A percentile compares a stretch with the other conserved stretches of the same genome.
Conservation (phyloP, 2,888 invertebrate species). For the Bruchidius siliquastri region DNA sequence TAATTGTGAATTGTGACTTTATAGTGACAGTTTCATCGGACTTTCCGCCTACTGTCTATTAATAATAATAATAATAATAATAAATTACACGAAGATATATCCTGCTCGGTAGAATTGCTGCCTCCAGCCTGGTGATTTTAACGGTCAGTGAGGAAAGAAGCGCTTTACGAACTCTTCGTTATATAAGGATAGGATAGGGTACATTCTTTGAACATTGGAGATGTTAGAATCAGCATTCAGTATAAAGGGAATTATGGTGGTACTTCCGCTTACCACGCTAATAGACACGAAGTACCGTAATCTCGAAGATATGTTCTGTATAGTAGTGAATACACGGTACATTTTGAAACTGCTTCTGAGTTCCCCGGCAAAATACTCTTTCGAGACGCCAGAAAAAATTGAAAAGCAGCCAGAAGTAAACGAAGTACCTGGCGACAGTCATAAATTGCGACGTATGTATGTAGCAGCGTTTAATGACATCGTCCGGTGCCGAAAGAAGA, state of each 20-base stretch:
- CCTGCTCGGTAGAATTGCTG: background rate
- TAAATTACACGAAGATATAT: background rate
- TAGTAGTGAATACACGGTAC: background rate
- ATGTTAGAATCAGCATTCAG: no score
- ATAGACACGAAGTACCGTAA: no score
- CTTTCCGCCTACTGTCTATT: no score
- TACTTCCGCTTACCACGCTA: no score
- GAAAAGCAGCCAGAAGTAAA: background rate
- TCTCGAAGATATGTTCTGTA: no score
- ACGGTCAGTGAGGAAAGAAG: background rate
- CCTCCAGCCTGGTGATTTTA: background rate
- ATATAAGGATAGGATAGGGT: no score
- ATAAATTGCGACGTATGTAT: constrained; percentile 11
- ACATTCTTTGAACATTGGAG: no score
- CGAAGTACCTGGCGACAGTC: constrained; percentile 10
- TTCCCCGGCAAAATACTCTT: background rate
- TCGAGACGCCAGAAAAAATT: background rate
- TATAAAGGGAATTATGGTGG: no score
- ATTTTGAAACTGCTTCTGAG: background rate
- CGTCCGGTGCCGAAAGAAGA: constrained; percentile 20
- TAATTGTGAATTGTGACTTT: no score
- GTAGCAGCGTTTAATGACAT: constrained; percentile 21
- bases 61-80: no score
- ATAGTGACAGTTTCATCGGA: no score
- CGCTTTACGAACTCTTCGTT: no score